Evolutionary conservation across 2,113 vertebrate species (phyloP).

Genomic region (Erpornis zantholeuca): DNA sequence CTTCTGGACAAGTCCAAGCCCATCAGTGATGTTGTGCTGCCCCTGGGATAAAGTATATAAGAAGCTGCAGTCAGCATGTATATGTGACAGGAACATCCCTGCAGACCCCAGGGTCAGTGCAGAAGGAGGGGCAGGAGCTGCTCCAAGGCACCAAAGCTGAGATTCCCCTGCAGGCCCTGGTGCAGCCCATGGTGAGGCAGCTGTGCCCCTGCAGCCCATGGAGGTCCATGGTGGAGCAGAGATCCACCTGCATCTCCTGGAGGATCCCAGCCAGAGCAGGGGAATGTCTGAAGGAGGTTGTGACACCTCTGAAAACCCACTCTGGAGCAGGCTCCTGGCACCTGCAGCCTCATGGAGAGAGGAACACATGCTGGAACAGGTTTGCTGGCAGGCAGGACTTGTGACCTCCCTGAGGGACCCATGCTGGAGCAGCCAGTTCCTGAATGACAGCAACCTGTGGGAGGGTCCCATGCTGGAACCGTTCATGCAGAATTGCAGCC

Average conservation of each 20-base stretch:
- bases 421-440: accelerated
- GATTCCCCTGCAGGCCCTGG: not conserved
- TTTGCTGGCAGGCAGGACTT: not conserved
- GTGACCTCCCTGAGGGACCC: not conserved
- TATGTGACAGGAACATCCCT: not conserved
- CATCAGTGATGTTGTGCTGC: accelerated
- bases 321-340: not conserved
- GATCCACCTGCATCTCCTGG: not conserved
- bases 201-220: not conserved
- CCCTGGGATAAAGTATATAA: not conserved
- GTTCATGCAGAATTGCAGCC: not conserved
- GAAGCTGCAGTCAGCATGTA: not conserved
- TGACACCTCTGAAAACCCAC: accelerated
- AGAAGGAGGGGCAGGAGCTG: not conserved
- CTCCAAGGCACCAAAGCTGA: accelerated
- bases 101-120: not conserved
- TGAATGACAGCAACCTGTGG: not conserved
- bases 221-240: accelerated
- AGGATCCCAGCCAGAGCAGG: not conserved
- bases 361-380: not conserved
- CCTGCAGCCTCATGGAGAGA: not conserved
- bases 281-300: not conserved
- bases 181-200: not conserved
- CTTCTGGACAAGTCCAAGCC: no score
- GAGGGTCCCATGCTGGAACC: not conserved